These are phyloP conservation scores for Anthophora plumipes DNA, from an alignment of 2,888 invertebrate species.

Conservation along the genomic window DNA sequence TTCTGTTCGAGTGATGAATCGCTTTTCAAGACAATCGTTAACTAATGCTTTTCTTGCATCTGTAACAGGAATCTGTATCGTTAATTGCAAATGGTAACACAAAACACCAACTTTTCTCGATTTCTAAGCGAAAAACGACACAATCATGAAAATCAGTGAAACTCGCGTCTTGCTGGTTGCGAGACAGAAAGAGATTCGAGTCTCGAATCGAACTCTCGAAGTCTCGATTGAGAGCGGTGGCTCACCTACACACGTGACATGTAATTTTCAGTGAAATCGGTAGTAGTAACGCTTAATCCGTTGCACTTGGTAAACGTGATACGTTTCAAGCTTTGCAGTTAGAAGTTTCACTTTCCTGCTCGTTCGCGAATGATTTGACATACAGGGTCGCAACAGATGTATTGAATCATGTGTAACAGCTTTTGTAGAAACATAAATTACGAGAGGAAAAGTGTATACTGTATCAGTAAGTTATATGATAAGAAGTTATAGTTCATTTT, in stretches of 20 bases:
- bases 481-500: too few species aligned
- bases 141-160: constrained; percentile 21
- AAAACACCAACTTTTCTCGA: background rate
- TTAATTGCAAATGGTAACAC: constrained; percentile 2
- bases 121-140: constrained; percentile 18
- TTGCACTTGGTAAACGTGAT: background rate
- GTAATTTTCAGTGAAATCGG: background rate
- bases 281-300: background rate
- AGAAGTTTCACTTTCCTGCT: background rate
- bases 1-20: background rate
- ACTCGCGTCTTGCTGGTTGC: too few species aligned
- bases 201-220: background rate
- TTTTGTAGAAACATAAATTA: too few species aligned
- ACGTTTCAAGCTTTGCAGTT: constrained; percentile 3
- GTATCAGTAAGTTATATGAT: too few species aligned
- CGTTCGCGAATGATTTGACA: background rate
- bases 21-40: background rate
- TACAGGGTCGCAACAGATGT: background rate
- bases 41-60: constrained; percentile 2
- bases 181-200: background rate
- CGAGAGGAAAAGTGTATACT: too few species aligned
- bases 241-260: background rate
- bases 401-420: too few species aligned
- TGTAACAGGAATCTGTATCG: background rate
- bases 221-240: background rate